Evolutionary conservation across 2,797 vertebrate species (phyloP).

Genomic region (Austrolebias charrua): DNA sequence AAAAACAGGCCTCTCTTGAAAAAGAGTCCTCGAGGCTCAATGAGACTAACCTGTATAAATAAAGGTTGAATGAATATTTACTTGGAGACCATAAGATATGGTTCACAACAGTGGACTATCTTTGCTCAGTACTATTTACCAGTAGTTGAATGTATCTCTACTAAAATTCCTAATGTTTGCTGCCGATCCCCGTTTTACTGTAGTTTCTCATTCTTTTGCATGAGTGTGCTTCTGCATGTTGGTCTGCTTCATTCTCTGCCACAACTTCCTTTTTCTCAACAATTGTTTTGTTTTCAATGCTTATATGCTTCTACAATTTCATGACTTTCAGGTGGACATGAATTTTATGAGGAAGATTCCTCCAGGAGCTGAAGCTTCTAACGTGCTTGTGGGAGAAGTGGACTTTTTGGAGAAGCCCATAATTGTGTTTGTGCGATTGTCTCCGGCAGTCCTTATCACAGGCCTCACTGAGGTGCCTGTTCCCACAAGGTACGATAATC

Average conservation of each 20-base stretch:
- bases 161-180: slow-evolving; percentile 21
- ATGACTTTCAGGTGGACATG: slow-evolving; percentile 88
- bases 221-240: not conserved
- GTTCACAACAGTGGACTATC: slow-evolving; percentile 31
- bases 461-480: slow-evolving; percentile 97
- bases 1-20: too few species aligned
- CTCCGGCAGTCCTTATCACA: slow-evolving; percentile 91
- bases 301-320: slow-evolving; percentile 2
- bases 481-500: slow-evolving; percentile 85
- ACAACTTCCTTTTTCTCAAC: not conserved
- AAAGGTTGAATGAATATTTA: slow-evolving; percentile 8
- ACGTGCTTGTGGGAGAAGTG: slow-evolving; percentile 95
- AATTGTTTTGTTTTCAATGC: not conserved
- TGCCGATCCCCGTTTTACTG: slow-evolving; percentile 27
- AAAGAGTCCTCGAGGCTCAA: too few species aligned
- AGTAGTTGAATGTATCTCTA: slow-evolving; percentile 22
- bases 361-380: slow-evolving; percentile 92
- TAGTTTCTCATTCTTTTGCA: slow-evolving; percentile 18
- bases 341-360: slow-evolving; percentile 99
- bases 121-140: slow-evolving; percentile 68
- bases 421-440: slow-evolving; percentile 91
- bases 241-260: not conserved
- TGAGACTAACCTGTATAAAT: too few species aligned
- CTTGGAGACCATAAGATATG: slow-evolving; percentile 17
- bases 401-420: slow-evolving; percentile 95